These are phyloP conservation scores for Porphyrio hochstetteri DNA, from an alignment of 2,113 vertebrate genomes.

Conservation along the genomic window DNA sequence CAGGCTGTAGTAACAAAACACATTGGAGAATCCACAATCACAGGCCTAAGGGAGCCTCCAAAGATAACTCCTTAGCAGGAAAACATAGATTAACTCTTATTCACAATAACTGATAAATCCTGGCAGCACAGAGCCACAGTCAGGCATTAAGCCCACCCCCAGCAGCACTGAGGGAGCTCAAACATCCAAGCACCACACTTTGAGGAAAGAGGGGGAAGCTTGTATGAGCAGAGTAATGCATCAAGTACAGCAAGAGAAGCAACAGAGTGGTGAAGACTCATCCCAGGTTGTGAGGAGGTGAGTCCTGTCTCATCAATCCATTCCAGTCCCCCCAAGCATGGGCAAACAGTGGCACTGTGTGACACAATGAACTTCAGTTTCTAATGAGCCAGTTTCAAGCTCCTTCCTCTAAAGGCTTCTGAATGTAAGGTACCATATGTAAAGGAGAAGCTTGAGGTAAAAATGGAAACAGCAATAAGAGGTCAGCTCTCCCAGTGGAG, in stretches of 20 bases:
- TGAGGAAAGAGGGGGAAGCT: background rate
- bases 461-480: background rate
- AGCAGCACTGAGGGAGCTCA: background rate
- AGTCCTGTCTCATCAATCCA: background rate
- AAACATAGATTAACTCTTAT: background rate
- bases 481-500: background rate
- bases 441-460: background rate
- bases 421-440: background rate
- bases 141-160: background rate
- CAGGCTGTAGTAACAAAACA: background rate
- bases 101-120: background rate
- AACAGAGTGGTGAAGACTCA: background rate
- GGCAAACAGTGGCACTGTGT: background rate
- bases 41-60: background rate
- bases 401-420: background rate
- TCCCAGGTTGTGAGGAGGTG: background rate
- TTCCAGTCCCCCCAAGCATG: background rate
- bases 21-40: background rate
- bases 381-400: background rate
- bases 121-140: background rate
- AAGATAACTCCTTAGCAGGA: background rate
- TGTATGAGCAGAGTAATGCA: background rate
- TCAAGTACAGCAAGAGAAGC: background rate
- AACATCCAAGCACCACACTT: background rate
- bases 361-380: background rate